Conservation (phyloP, 64 coral and sea anemone genomes). For the Montipora capricornis region DNA sequence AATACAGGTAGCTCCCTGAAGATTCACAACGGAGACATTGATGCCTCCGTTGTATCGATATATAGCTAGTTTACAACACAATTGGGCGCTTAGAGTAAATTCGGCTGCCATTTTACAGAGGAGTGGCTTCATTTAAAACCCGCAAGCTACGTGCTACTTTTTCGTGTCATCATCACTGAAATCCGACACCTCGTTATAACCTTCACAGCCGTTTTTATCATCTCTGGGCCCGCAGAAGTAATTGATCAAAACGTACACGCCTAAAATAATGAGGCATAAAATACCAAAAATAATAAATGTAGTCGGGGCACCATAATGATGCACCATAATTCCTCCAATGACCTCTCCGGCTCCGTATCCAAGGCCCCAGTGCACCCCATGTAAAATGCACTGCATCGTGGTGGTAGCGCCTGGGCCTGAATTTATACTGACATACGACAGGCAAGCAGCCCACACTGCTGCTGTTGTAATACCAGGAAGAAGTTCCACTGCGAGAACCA, state of each 20-base stretch:
- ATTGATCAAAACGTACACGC: slow-evolving; percentile 90
- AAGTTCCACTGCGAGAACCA: slow-evolving; percentile 93
- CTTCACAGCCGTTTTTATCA: slow-evolving; percentile 51
- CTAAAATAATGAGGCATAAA: slow-evolving; percentile 83
- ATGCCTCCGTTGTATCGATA: too few relatives aligned
- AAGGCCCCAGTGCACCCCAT: slow-evolving; percentile 99
- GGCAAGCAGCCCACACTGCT: slow-evolving; percentile 97
- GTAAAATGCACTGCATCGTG: slow-evolving; percentile 99
- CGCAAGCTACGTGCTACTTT: neutral
- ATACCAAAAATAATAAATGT: slow-evolving; percentile 95
- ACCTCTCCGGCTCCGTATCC: slow-evolving; percentile 99
- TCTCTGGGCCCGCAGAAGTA: slow-evolving; percentile 71
- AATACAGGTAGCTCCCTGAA: too few relatives aligned
- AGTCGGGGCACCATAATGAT: slow-evolving; percentile 90
- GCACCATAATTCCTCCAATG: slow-evolving; percentile 96
- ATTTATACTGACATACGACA: slow-evolving; percentile 96
- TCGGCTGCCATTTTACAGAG: neutral
- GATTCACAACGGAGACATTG: too few relatives aligned
- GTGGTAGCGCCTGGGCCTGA: slow-evolving; percentile 97
- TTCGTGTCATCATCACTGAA: slow-evolving; percentile 10
- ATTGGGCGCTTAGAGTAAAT: neutral
- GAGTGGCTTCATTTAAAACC: neutral
- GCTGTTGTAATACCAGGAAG: slow-evolving; percentile 98
- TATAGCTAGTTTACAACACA: too few relatives aligned
- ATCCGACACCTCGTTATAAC: slow-evolving; percentile 35